These are phyloP conservation scores for Leucoptera coffeella DNA, from an alignment of 2,888 invertebrate genomes.

Conservation along the genomic window DNA sequence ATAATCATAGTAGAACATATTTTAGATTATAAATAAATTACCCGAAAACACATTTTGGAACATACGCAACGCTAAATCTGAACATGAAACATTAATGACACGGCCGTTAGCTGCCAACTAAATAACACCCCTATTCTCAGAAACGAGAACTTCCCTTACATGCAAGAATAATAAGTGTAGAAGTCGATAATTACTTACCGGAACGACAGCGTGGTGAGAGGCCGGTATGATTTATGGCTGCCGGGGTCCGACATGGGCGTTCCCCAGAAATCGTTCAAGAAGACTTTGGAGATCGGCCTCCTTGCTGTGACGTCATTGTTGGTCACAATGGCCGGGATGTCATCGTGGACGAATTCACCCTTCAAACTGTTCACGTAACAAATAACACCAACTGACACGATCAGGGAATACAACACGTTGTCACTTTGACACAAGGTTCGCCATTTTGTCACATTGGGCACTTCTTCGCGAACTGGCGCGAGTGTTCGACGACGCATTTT, in stretches of 20 bases:
- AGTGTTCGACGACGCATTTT: conserved; percentile 46
- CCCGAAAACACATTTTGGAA: no score
- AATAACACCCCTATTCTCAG: no score
- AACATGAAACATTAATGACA: no score
- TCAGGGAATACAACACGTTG: conserved; percentile 58
- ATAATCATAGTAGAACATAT: no score
- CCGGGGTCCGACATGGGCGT: conserved; percentile 73
- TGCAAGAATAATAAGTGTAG: no score
- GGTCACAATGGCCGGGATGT: conserved; percentile 75
- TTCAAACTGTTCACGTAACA: conserved; percentile 68
- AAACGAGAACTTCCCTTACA: no score
- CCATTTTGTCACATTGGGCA: conserved; percentile 24
- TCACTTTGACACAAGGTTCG: conserved; percentile 32
- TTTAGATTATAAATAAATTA: no score
- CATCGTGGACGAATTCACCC: conserved; percentile 85
- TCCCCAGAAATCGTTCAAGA: conserved; percentile 86
- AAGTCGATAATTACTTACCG: conserved; percentile 70
- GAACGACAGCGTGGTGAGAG: conserved; percentile 76
- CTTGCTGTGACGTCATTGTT: conserved; percentile 75
- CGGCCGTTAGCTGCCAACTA: no score
- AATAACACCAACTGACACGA: conserved; percentile 59
- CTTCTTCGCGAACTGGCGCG: conserved; percentile 40
- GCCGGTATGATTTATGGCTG: conserved; percentile 85
- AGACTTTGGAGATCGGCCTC: conserved; percentile 55
- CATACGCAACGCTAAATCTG: no score